These are phyloP conservation scores for Euwallacea similis DNA, from an alignment of 1,140 invertebrate species.

Conservation along the genomic window DNA sequence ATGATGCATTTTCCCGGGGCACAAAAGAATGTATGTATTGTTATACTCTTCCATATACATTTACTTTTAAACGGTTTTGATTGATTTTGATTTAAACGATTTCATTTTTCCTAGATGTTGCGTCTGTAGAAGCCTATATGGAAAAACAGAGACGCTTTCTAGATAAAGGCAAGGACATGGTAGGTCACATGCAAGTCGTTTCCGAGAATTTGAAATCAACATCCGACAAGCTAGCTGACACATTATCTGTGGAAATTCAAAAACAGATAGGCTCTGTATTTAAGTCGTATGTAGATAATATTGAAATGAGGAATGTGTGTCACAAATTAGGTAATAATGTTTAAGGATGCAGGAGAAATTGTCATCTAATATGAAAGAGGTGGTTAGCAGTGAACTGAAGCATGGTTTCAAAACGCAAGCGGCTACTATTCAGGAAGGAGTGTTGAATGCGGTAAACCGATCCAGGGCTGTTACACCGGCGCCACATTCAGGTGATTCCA, in stretches of 20 bases:
- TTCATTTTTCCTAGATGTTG: slow-evolving; percentile 48
- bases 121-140: slow-evolving; percentile 51
- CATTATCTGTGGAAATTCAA: slow-evolving; percentile 48
- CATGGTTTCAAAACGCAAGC: slow-evolving; percentile 64
- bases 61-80: slow-evolving; percentile 1
- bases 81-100: slow-evolving; percentile 1
- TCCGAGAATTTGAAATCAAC: slow-evolving; percentile 50
- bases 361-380: slow-evolving; percentile 47
- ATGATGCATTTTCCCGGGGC: slow-evolving; percentile 81
- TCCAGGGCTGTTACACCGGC: slow-evolving; percentile 72
- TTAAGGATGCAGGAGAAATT: slow-evolving; percentile 53
- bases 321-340: background rate
- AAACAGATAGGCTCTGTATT: slow-evolving; percentile 48
- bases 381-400: slow-evolving; percentile 61
- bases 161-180: slow-evolving; percentile 52
- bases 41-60: background rate
- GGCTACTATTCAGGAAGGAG: slow-evolving; percentile 60
- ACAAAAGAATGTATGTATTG: slow-evolving; percentile 82
- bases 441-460: slow-evolving; percentile 59
- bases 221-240: slow-evolving; percentile 46
- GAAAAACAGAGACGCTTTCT: slow-evolving; percentile 49
- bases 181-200: slow-evolving; percentile 50
- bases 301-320: background rate
- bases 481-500: slow-evolving; percentile 61
- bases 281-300: slow-evolving; percentile 42